Percentiles rank a stretch among this genome's conserved stretches.
phyloP scores from a whole-genome alignment of 2,797 vertebrate genomes.

The Sebastes diaconus region DNA sequence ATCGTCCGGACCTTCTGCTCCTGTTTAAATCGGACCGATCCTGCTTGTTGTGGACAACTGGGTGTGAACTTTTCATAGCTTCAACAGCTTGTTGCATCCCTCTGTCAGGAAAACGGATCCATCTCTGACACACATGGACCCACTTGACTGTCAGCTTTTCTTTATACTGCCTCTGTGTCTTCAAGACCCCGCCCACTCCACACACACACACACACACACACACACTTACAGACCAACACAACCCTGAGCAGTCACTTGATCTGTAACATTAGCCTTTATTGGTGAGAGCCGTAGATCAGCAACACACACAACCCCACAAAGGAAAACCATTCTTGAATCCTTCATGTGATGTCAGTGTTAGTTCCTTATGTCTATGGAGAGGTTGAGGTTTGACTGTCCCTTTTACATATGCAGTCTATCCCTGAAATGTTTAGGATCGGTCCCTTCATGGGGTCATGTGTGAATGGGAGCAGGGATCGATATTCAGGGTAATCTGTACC shows the following conservation, averaged over 20 bases:
- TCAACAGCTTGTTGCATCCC: slow-evolving; percentile 2
- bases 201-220: slow-evolving; percentile 22
- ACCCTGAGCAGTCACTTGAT: slow-evolving; percentile 66
- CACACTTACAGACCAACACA: slow-evolving; percentile 17
- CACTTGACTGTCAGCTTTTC: slow-evolving; percentile 2
- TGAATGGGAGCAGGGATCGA: background rate
- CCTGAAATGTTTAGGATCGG: background rate
- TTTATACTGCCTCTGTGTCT: slow-evolving; percentile 49
- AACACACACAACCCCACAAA: background rate
- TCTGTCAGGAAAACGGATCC: background rate
- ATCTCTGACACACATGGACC: slow-evolving; percentile 2
- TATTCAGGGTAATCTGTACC: background rate
- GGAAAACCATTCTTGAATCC: background rate
- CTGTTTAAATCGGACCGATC: slow-evolving; percentile 33
- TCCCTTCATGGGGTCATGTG: background rate
- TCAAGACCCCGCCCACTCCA: slow-evolving; percentile 47
- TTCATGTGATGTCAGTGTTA: background rate
- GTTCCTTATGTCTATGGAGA: background rate
- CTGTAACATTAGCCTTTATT: slow-evolving; percentile 76
- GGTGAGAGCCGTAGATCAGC: slow-evolving; percentile 1
- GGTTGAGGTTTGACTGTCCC: too few species aligned
- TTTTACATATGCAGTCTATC: too few species aligned
- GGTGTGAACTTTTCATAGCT: slow-evolving; percentile 63
- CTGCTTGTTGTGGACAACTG: slow-evolving; percentile 32
- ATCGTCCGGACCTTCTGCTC: slow-evolving; percentile 38